Base-by-base conservation (phyloP, 2,797 vertebrate species). In the Pogoniulus pusillus region DNA sequence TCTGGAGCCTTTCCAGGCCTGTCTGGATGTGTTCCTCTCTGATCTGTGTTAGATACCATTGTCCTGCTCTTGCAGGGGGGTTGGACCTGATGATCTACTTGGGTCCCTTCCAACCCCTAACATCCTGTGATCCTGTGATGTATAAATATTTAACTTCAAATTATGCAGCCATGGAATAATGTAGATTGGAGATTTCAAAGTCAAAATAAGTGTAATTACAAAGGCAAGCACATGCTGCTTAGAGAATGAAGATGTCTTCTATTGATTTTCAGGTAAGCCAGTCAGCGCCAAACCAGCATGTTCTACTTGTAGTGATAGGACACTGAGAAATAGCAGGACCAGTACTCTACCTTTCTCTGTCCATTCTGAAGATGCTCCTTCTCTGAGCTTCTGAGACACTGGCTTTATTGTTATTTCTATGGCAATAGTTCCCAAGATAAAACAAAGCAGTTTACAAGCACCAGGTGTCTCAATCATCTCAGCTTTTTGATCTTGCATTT, bases 71-170 rank as follows among this genome's bases (percentile, higher is more conserved):
- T n/a, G n/a, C n/a, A n/a, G n/a, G n/a, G n/a, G n/a, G n/a, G n/a
- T n/a, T n/a, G n/a, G n/a, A n/a, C n/a, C n/a, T n/a, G n/a, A n/a
- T n/a, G n/a, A n/a, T n/a, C n/a, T n/a, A n/a, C n/a, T n/a, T n/a
- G n/a, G n/a, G n/a, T n/a, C n/a, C n/a, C n/a, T n/a, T n/a, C n/a
- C n/a, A n/a, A n/a, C n/a, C n/a, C n/a, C n/a, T n/a, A n/a, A n/a
- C n/a, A n/a, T n/a, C n/a, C n/a, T n/a, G n/a, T n/a, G n/a, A n/a
- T n/a, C n/a, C n/a, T n/a, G n/a, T n/a, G n/a, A n/a, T 47, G 29
- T 74, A 96, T 82, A 94, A 94, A 89, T 92, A 93, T 93, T 94
- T 93, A 88, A 72, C 85, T 91, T 91, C 76, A 95, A 95, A 92
- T 91, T 93, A 93, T 85, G 80, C 43, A 92, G 20, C 39, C 32